A percentile compares a stretch with the other conserved stretches of the same genome.
Evolutionary conservation across 2,888 invertebrate genomes (phyloP).

Genomic region (Mylabris sibirica): DNA sequence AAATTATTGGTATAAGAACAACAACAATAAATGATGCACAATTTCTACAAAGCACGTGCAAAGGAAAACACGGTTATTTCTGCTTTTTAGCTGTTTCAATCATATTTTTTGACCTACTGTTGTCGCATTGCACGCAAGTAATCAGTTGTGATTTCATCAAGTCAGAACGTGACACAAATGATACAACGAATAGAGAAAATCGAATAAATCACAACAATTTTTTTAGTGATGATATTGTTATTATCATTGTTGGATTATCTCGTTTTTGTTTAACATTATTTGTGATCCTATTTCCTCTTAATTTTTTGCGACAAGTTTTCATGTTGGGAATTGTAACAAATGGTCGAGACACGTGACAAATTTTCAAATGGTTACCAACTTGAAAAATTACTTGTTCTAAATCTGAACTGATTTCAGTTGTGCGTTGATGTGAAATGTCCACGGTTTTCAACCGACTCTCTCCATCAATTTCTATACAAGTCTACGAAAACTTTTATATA

Average conservation of each 20-base stretch:
- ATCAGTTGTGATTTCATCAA: slow-evolving; percentile 17
- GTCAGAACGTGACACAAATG: slow-evolving; percentile 20
- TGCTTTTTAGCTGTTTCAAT: too few relatives aligned
- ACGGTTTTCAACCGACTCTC: too few relatives aligned
- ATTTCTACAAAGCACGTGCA: too few relatives aligned
- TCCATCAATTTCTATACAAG: background rate
- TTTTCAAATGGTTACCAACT: background rate
- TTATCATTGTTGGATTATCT: background rate
- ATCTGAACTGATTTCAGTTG: background rate
- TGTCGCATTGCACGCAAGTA: too few relatives aligned
- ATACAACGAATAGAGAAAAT: slow-evolving; percentile 8
- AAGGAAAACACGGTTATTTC: too few relatives aligned
- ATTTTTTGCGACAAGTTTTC: background rate
- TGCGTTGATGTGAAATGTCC: too few relatives aligned
- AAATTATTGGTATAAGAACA: too few relatives aligned
- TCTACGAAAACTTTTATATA: too few relatives aligned
- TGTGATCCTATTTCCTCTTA: background rate
- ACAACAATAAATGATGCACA: too few relatives aligned
- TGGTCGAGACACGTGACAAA: background rate
- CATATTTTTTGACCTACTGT: too few relatives aligned
- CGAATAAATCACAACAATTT: background rate
- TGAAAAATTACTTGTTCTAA: background rate
- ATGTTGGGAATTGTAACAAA: background rate
- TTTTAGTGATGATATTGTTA: background rate
- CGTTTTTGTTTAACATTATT: background rate